Conservation (phyloP, 2,888 invertebrate species). For the Caenorhabditis auriculariae region DNA sequence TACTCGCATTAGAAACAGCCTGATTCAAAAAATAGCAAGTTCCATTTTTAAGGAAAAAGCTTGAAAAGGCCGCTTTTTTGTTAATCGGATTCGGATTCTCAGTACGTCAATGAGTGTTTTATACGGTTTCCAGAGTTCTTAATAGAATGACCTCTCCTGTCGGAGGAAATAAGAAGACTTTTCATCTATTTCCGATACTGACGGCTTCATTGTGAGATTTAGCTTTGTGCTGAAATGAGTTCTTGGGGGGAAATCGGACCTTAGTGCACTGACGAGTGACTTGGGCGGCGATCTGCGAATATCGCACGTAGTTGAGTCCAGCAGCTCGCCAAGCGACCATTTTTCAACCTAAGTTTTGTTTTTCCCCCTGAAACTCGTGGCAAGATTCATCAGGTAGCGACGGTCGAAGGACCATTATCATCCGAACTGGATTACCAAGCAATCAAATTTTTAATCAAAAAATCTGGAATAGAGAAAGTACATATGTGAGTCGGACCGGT, state of each 20-base stretch:
- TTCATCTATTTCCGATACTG: not conserved
- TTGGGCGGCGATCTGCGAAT: slow-evolving; percentile 85
- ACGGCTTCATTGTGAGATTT: not conserved
- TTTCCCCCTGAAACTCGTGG: too few relatives aligned
- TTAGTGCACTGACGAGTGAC: slow-evolving; percentile 78
- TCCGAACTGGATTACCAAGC: too few relatives aligned
- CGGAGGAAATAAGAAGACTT: not conserved
- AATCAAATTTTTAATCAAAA: too few relatives aligned
- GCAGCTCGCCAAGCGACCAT: slow-evolving; percentile 56
- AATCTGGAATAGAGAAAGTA: too few relatives aligned
- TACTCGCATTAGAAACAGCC: too few relatives aligned
- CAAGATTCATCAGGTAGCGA: too few relatives aligned
- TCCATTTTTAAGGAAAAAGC: too few relatives aligned
- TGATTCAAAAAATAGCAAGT: too few relatives aligned
- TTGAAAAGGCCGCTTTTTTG: not conserved
- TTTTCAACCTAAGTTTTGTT: slow-evolving; percentile 6
- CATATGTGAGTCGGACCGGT: too few relatives aligned
- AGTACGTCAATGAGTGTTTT: not conserved
- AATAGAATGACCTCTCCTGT: not conserved
- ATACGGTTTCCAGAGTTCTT: not conserved
- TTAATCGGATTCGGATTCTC: too few relatives aligned
- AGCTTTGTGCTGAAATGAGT: slow-evolving; percentile 67
- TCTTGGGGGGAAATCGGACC: slow-evolving; percentile 63
- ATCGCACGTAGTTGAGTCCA: slow-evolving; percentile 83
- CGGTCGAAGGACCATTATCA: too few relatives aligned